Evolutionary conservation across 2,113 vertebrate species (phyloP).

Genomic region (Pomatostomus ruficeps): DNA sequence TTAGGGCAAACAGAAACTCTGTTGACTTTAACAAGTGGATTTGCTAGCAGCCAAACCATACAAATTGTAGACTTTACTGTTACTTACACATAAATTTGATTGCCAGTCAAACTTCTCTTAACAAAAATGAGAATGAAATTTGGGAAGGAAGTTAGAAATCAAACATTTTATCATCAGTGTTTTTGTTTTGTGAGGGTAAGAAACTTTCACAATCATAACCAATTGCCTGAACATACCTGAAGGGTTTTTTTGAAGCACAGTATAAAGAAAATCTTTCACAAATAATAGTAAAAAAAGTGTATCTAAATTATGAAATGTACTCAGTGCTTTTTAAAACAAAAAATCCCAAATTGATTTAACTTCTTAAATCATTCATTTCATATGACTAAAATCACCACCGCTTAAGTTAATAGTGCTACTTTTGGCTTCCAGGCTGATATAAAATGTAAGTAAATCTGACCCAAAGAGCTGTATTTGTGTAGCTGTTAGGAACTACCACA

Average conservation of each 20-base stretch:
- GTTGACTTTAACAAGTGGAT: not conserved
- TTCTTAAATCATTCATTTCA: constrained; percentile 17
- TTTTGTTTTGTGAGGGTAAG: not conserved
- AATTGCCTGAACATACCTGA: not conserved
- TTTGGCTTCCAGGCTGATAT: not conserved
- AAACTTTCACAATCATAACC: not conserved
- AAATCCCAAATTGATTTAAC: not conserved
- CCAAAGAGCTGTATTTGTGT: not conserved
- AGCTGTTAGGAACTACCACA: not conserved
- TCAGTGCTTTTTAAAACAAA: not conserved
- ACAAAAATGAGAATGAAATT: not conserved
- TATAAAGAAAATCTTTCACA: not conserved
- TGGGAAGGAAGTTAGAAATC: not conserved
- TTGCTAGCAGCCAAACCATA: not conserved
- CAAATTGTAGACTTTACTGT: not conserved
- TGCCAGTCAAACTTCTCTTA: not conserved
- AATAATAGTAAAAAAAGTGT: not conserved
- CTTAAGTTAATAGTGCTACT: constrained; percentile 2
- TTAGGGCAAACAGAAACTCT: not conserved
- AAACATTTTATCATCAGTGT: not conserved
- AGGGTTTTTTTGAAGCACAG: not conserved
- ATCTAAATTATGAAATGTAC: not conserved
- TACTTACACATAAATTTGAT: not conserved
- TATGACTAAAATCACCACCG: constrained; percentile 3
- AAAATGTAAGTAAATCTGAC: constrained; percentile 4